phyloP scores from a whole-genome alignment of 2,888 invertebrate species.

The Lepidocyrtoides sp. region DNA sequence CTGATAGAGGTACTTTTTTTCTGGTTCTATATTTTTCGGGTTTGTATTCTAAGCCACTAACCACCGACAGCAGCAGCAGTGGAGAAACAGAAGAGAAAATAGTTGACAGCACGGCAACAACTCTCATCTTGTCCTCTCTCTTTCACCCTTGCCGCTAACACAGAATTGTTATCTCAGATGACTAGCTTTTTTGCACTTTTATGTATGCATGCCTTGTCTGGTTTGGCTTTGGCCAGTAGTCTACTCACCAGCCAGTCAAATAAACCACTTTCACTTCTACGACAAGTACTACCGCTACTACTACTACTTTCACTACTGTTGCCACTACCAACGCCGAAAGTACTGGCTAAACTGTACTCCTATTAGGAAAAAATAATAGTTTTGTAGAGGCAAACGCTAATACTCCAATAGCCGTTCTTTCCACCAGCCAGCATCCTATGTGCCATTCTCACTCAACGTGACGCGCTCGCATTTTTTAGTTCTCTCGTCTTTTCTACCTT shows the following conservation, averaged over 20 bases:
- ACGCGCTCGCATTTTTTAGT: neutral
- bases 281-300: neutral
- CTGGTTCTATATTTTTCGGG: neutral
- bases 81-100: conserved; percentile 38
- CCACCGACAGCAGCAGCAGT: too few relatives aligned
- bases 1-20: conserved; percentile 26
- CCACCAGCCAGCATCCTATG: conserved; percentile 13
- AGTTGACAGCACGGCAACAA: conserved; percentile 52
- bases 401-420: conserved; percentile 34
- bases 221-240: conserved; percentile 43
- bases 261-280: conserved; percentile 35
- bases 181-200: conserved; percentile 52
- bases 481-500: too few relatives aligned
- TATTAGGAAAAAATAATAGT: conserved; percentile 1
- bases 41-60: conserved; percentile 31
- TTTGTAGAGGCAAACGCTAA: conserved; percentile 17
- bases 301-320: neutral
- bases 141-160: neutral
- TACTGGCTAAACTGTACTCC: neutral
- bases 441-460: conserved; percentile 16
- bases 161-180: conserved; percentile 57
- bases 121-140: conserved; percentile 36
- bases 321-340: neutral
- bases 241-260: conserved; percentile 14
- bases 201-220: conserved; percentile 62